These are phyloP conservation scores for Epirrhoe tristata DNA, from an alignment of 2,888 invertebrate genomes.

Conservation along the genomic window DNA sequence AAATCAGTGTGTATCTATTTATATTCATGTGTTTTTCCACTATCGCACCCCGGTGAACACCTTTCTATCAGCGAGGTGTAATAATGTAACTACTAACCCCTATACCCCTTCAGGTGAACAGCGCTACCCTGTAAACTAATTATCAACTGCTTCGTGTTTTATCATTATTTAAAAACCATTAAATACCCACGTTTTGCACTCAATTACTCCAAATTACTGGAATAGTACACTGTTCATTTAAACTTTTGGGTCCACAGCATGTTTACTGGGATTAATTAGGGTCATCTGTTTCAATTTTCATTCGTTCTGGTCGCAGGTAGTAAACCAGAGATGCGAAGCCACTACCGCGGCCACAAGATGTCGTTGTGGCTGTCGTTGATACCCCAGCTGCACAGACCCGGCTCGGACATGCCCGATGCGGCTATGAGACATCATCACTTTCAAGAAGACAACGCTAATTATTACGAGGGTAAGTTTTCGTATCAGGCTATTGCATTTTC, in stretches of 20 bases:
- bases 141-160: conserved; percentile 25
- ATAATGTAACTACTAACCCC: conserved; percentile 31
- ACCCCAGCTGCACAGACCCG: conserved; percentile 95
- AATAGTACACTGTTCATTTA: conserved; percentile 50
- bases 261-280: conserved; percentile 49
- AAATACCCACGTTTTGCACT: conserved; percentile 24
- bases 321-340: conserved; percentile 92
- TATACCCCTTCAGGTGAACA: conserved; percentile 30
- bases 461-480: conserved; percentile 88
- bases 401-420: conserved; percentile 89
- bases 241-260: conserved; percentile 60
- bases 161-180: conserved; percentile 33
- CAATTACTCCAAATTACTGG: conserved; percentile 36
- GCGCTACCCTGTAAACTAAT: conserved; percentile 32
- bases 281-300: conserved; percentile 64
- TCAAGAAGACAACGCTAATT: conserved; percentile 91
- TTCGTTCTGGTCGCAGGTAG: conserved; percentile 77
- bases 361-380: conserved; percentile 96
- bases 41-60: conserved; percentile 29
- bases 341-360: conserved; percentile 97
- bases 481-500: neutral
- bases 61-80: conserved; percentile 24
- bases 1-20: conserved; percentile 86
- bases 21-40: conserved; percentile 37
- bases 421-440: conserved; percentile 96